Conservation (phyloP, 2,113 vertebrate species). For the Peromyscus californicus region DNA sequence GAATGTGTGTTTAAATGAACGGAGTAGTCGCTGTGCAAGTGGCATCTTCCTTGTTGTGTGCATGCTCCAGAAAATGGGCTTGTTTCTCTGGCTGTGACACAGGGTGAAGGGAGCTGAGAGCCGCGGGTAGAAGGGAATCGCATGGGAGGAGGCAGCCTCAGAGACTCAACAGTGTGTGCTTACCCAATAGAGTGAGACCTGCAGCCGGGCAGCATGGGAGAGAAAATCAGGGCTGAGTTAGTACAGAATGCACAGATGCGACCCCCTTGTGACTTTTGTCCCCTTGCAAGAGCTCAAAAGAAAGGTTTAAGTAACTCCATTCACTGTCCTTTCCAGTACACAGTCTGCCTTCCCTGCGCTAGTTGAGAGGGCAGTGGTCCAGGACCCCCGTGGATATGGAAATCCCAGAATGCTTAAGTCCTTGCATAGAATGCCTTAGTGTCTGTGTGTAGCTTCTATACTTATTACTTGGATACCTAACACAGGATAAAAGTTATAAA, state of each 20-base stretch:
- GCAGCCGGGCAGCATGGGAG: constrained; percentile 86
- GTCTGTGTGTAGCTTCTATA: background rate
- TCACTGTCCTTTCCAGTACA: background rate
- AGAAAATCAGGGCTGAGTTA: constrained; percentile 83
- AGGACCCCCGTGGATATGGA: background rate
- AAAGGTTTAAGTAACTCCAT: background rate
- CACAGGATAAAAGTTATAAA: background rate
- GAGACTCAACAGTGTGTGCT: constrained; percentile 79
- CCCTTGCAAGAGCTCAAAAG: background rate
- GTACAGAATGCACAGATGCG: background rate
- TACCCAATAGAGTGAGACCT: constrained; percentile 97
- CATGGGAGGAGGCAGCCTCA: background rate
- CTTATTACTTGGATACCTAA: background rate
- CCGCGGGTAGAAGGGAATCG: background rate
- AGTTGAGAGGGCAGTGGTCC: background rate
- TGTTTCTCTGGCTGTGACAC: background rate
- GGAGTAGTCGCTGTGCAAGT: background rate
- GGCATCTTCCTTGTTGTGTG: background rate
- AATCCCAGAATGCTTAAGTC: background rate
- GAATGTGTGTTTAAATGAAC: background rate
- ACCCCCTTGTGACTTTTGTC: fast-evolving
- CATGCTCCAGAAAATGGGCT: background rate
- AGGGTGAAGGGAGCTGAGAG: constrained; percentile 7
- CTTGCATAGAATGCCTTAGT: background rate
- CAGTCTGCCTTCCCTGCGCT: background rate